These are phyloP conservation scores for Melopsittacus undulatus DNA, from an alignment of 2,797 vertebrate species.

Conservation along the genomic window DNA sequence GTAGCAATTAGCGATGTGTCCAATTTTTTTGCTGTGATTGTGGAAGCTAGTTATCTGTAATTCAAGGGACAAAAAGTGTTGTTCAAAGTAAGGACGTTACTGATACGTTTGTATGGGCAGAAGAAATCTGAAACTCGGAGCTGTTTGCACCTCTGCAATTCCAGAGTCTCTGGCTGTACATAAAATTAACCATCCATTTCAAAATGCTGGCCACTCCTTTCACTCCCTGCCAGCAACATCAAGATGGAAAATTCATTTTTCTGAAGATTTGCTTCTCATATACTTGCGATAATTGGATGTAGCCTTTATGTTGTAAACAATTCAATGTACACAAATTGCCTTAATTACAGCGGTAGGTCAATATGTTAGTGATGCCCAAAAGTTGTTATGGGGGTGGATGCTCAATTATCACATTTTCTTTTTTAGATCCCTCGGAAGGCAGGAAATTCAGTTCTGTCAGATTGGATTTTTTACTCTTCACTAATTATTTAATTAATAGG, in stretches of 20 bases:
- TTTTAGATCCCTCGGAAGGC: background rate
- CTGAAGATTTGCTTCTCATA: background rate
- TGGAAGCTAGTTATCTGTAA: background rate
- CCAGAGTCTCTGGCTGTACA: background rate
- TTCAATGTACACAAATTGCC: background rate
- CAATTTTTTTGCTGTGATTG: background rate
- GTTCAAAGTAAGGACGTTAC: background rate
- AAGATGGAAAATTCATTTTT: background rate
- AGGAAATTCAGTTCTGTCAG: background rate
- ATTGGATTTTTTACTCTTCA: background rate
- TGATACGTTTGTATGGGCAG: background rate
- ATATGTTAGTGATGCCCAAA: background rate
- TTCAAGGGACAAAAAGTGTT: background rate
- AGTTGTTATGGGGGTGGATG: background rate
- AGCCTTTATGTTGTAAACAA: background rate
- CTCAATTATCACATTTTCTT: background rate
- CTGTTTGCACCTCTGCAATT: background rate
- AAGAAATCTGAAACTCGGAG: background rate
- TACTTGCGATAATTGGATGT: background rate
- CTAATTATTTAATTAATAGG: background rate
- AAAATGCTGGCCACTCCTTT: background rate
- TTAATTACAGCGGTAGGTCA: background rate
- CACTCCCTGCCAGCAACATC: background rate
- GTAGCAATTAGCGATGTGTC: background rate
- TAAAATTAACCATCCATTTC: background rate